Percentiles rank a stretch among this genome's conserved stretches.
These are phyloP conservation scores for Acestrorhynchus altus DNA, from an alignment of 2,797 vertebrate species.

Conservation along the genomic window DNA sequence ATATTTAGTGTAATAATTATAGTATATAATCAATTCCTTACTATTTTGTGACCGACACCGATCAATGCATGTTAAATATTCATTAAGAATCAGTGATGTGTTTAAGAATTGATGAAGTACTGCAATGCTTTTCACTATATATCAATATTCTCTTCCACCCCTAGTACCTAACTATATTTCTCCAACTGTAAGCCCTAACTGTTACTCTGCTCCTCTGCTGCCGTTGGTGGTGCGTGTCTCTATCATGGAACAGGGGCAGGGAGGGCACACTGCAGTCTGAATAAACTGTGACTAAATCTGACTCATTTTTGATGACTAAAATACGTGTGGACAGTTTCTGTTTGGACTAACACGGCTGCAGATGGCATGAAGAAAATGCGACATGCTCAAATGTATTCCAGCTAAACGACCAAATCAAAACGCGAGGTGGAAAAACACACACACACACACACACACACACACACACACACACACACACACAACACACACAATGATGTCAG, in stretches of 20 bases:
- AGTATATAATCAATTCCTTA: no score
- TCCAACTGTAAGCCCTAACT: not conserved
- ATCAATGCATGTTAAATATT: no score
- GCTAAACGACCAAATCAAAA: not conserved
- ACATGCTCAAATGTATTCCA: not conserved
- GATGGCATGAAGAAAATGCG: conserved; percentile 24
- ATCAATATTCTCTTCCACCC: no score
- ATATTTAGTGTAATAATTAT: no score
- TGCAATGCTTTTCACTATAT: no score
- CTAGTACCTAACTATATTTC: no score
- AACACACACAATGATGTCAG: conserved; percentile 33
- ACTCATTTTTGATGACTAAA: not conserved
- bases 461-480: no score
- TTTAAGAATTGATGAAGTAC: no score
- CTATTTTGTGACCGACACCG: no score
- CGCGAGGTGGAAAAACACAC: conserved; percentile 5
- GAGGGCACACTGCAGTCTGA: not conserved
- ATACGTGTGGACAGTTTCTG: not conserved
- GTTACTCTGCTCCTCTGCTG: not conserved
- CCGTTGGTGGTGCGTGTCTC: not conserved
- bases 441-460: no score
- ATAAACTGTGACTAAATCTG: not conserved
- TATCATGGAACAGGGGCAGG: not conserved
- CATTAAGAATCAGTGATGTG: no score
- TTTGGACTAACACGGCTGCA: conserved; percentile 6